Base-by-base conservation (phyloP, 1,140 invertebrate species). In the Hypothenemus hampei region DNA sequence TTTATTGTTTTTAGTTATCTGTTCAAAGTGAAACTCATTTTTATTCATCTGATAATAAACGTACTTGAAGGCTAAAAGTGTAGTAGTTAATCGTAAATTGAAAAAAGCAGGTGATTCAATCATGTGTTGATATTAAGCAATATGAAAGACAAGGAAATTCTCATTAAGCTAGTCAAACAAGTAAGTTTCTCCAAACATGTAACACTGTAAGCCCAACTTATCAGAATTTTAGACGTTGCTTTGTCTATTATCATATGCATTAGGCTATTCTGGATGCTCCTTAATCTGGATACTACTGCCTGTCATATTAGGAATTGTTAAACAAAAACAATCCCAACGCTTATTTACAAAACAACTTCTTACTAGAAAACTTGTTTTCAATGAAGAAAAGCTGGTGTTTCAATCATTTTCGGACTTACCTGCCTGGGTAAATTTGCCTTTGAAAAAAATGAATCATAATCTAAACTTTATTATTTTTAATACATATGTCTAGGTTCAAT, bases 391-490 rank as follows among this genome's bases (percentile, higher is more conserved):
- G 3, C 23, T 60, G 2, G 44, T 65, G 48, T 31, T 50, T 10
- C 40, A 35, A 11, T 43, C 45, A 16, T 23, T 60, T 8, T 21
- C 41, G 23, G 39, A 60, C 21, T 40, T 65, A 20, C 63, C 63
- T 15, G 15, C 56, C 26, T 65, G 63, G 63, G 58, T 65, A 24
- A 62, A 8, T 15, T 35, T n/a, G n/a, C n/a, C n/a, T 37, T 13
- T 15, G 19, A 37, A 39, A 37, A 7, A 31, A 3, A 15, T 16
- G 23, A 35, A 48, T 21, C n/a, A n/a, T n/a, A 21, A 7, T 6
- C 35, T 15, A 39, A 13, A 21, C n/a, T 31, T 39, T 31, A 31
- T n/a, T 7, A 31, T 40, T 13, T 18, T 29, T 52, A 6, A 13
- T n/a, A 33, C 16, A 6, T 22, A 18, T 49, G 48, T 48, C 8